A percentile compares a stretch with the other conserved stretches of the same genome.
These are phyloP conservation scores for Sebastes oblongus DNA, from an alignment of 2,797 vertebrate genomes.

Conservation along the genomic window DNA sequence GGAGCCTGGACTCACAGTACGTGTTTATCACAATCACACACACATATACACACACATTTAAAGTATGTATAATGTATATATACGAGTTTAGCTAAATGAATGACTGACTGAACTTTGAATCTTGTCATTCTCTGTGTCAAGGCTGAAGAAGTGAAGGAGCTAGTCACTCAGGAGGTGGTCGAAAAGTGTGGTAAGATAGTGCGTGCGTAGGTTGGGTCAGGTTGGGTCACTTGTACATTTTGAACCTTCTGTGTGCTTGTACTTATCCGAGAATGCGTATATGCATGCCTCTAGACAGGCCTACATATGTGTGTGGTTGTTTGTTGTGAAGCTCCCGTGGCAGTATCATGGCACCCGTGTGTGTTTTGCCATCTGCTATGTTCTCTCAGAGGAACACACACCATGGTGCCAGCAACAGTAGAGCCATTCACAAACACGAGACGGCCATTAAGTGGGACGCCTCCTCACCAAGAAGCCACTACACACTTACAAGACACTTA, in stretches of 20 bases:
- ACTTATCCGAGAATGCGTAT: slow-evolving; percentile 10
- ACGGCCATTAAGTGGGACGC: slow-evolving; percentile 35
- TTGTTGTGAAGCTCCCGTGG: slow-evolving; percentile 69
- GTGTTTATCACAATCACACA: slow-evolving; percentile 45
- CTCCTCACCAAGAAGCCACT: slow-evolving; percentile 10
- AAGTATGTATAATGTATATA: not conserved
- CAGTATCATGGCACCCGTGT: slow-evolving; percentile 72
- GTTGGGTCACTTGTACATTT: not conserved
- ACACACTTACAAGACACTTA: slow-evolving; percentile 1
- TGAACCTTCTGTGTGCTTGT: slow-evolving; percentile 5
- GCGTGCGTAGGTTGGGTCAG: not conserved
- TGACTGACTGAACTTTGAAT: not conserved
- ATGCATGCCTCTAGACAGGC: slow-evolving; percentile 8
- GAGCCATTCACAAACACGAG: slow-evolving; percentile 77
- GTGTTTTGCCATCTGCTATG: slow-evolving; percentile 84
- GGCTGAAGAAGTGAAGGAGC: slow-evolving; percentile 88
- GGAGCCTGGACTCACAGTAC: slow-evolving; percentile 88
- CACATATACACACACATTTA: not conserved
- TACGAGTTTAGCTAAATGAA: not conserved
- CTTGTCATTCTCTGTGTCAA: slow-evolving; percentile 58
- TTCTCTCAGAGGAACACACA: slow-evolving; percentile 78
- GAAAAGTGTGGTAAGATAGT: slow-evolving; percentile 85
- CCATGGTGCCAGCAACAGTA: slow-evolving; percentile 59
- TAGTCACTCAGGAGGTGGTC: slow-evolving; percentile 84
- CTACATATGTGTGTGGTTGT: slow-evolving; percentile 34